phyloP scores from a whole-genome alignment of 2,888 invertebrate genomes.

The Quadroppia sp. region DNA sequence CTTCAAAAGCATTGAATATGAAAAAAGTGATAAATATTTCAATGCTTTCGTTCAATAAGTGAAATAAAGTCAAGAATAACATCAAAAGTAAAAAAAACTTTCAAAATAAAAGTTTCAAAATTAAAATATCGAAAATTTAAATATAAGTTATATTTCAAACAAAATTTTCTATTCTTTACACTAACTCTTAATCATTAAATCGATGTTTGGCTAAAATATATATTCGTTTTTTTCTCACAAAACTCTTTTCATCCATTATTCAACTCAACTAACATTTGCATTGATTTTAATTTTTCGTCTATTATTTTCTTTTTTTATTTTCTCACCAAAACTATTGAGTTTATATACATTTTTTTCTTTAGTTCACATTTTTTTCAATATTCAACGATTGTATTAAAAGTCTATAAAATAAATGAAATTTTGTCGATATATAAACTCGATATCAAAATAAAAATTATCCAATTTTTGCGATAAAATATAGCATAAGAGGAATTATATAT shows the following conservation, averaged over 20 bases:
- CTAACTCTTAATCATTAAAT: constrained; percentile 22
- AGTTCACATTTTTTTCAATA: neutral
- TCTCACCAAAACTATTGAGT: constrained; percentile 4
- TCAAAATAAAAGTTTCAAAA: neutral
- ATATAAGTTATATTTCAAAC: neutral
- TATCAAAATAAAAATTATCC: constrained; percentile 20
- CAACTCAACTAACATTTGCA: constrained; percentile 14
- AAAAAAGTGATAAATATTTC: neutral
- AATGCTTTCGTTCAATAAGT: constrained; percentile 3
- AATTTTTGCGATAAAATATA: neutral
- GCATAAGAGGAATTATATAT: neutral
- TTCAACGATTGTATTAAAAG: neutral
- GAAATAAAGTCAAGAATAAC: neutral
- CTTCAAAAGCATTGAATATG: neutral
- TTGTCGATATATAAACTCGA: constrained; percentile 4
- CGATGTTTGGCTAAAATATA: constrained; percentile 24
- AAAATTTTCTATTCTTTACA: neutral
- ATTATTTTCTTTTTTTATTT: neutral
- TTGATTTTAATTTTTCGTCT: constrained; percentile 20
- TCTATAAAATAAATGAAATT: constrained; percentile 15
- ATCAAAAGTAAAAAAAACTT: neutral
- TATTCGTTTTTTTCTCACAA: neutral
- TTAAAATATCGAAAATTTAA: neutral
- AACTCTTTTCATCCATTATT: neutral
- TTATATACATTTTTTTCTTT: neutral